Conservation (phyloP, 2,888 invertebrate genomes). For the Drosophila testacea region DNA sequence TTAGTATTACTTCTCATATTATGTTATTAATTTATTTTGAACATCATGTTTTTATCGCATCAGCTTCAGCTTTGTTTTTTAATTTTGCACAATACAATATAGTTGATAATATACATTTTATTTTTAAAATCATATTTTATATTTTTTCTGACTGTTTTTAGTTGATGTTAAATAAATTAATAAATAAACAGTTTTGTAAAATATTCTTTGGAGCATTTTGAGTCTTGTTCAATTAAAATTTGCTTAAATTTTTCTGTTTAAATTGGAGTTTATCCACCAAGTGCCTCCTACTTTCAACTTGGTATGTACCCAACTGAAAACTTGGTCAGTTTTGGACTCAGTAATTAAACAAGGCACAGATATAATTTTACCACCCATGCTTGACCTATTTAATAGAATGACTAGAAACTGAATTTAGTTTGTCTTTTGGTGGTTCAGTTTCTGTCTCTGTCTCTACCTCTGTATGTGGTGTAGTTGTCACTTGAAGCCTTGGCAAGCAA, state of each 20-base stretch:
- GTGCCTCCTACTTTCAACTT: constrained; percentile 6
- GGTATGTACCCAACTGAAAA: not conserved
- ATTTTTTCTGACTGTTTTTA: not conserved
- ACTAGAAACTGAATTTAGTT: constrained; percentile 35
- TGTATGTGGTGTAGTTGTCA: constrained; percentile 56
- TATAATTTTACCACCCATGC: constrained; percentile 57
- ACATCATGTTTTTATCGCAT: no score
- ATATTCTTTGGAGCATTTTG: not conserved
- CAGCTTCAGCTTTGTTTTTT: no score
- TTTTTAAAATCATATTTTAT: not conserved
- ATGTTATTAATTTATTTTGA: no score
- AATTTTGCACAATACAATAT: no score
- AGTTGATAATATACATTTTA: not conserved
- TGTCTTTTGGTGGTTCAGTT: constrained; percentile 3
- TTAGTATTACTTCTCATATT: no score
- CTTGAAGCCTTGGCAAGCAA: constrained; percentile 64
- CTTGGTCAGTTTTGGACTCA: constrained; percentile 21
- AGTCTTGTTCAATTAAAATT: not conserved
- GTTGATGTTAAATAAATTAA: not conserved
- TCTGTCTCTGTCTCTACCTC: not conserved
- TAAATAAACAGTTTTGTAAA: not conserved
- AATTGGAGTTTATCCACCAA: not conserved
- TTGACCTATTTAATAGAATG: constrained; percentile 47
- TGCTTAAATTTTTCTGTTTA: not conserved
- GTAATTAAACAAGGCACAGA: constrained; percentile 61